A percentile compares a stretch with the other conserved stretches of the same genome.
These are phyloP conservation scores for Oriolus oriolus DNA, from an alignment of 2,113 vertebrate genomes.

Conservation along the genomic window DNA sequence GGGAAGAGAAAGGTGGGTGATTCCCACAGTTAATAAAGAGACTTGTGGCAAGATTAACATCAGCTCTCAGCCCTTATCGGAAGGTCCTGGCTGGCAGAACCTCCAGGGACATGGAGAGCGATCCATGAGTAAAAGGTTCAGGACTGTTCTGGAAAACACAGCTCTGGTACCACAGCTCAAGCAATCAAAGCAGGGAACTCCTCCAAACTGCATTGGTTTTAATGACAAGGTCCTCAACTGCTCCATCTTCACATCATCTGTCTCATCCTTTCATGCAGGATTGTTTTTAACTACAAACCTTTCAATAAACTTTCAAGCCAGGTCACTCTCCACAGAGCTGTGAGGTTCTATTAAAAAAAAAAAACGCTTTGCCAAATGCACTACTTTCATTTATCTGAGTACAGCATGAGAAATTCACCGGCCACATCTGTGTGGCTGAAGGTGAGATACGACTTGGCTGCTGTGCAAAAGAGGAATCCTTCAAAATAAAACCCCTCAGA, in stretches of 20 bases:
- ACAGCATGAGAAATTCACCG: background rate
- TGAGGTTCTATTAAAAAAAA: background rate
- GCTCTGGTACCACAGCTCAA: background rate
- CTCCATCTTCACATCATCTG: background rate
- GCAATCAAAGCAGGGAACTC: background rate
- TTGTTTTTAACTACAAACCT: background rate
- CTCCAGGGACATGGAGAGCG: background rate
- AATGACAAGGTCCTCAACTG: background rate
- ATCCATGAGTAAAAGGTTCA: background rate
- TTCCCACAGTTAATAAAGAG: background rate
- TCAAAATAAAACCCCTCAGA: background rate
- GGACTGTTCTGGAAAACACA: background rate
- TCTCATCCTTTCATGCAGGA: background rate
- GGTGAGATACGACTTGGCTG: background rate
- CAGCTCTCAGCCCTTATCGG: background rate
- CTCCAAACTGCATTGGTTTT: background rate
- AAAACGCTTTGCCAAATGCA: rapidly evolving
- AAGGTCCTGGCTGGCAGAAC: background rate
- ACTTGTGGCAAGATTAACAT: rapidly evolving
- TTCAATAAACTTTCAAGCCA: background rate
- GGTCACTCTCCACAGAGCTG: background rate
- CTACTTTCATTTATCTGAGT: background rate
- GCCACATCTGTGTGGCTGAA: background rate
- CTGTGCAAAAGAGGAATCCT: background rate
- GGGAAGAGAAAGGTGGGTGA: background rate